Base-by-base conservation (phyloP, 2,888 invertebrate genomes). In the Caenorhabditis becei region DNA sequence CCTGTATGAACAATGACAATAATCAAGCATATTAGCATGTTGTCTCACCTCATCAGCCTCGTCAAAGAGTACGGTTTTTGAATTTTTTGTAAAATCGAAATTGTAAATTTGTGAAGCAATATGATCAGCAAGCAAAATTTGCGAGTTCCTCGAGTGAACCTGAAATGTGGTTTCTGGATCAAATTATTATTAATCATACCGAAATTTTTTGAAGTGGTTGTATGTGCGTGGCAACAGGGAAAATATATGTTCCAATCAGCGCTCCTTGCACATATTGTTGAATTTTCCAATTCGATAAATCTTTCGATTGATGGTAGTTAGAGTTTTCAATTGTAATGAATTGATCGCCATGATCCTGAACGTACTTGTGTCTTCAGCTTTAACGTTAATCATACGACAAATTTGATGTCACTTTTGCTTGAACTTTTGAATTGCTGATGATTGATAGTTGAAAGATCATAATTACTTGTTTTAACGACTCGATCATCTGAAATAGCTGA, bases 251-350 rank as follows among this genome's bases (percentile, higher is more conserved):
- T 65, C 70, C 70, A 49, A 35, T 18, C 0, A 69, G 18, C 0
- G 47, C 53, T 32, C 71, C 75, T 2, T 41, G 20, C 0, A 35
- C 54, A 56, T 77, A 80, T n/a, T 80, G 75, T 0, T 56, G 37
- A 2, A 80, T 26, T n/a, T 74, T 80, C 80, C 80, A 80, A 49
- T 80, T 80, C 1, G 80, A 70, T 4, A 80, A 14, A 37, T 80
- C 80, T 1, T 70, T 41, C 1, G 75, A 71, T 32, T 44, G 58
- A 8, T 66, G 20, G 8, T 11, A 10, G 26, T 69, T 66, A 0
- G 61, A 20, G 47, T 80, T 80, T 24, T 75, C 75, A 35, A 80
- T 65, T 2, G 58, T 59, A 16, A 74, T 54, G 2, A 51, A 54
- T 18, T 77, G 59, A 10, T 66, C 61, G 24, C 67, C 53, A 44